These are phyloP conservation scores for Varroa destructor DNA, from an alignment of 1,140 invertebrate genomes.

Conservation along the genomic window DNA sequence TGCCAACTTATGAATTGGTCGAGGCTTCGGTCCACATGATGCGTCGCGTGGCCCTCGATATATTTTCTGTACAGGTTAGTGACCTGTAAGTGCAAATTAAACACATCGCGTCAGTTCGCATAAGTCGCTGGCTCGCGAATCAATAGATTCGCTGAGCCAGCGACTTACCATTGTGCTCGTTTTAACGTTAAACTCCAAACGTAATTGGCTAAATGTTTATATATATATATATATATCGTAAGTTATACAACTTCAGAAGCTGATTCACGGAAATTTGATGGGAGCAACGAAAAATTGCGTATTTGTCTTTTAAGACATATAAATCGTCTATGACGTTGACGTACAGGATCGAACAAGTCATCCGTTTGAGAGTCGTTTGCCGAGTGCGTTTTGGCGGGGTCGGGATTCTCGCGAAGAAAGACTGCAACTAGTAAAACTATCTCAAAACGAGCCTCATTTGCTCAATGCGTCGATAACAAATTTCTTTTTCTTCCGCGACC, in stretches of 20 bases:
- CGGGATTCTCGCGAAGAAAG: conserved; percentile 71
- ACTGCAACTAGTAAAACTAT: conserved; percentile 65
- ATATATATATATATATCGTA: too few relatives aligned
- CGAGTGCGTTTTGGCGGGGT: conserved; percentile 76
- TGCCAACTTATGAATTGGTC: conserved; percentile 90
- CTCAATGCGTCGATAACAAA: conserved; percentile 86
- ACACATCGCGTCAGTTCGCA: too few relatives aligned
- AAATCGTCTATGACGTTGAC: conserved; percentile 30
- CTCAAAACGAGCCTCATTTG: conserved; percentile 58
- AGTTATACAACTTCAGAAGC: too few relatives aligned
- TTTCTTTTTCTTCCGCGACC: conserved; percentile 85
- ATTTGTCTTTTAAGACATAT: too few relatives aligned
- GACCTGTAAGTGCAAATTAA: too few relatives aligned
- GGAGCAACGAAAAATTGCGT: too few relatives aligned
- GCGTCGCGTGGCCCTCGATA: conserved; percentile 52
- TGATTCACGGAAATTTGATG: too few relatives aligned
- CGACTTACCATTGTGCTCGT: too few relatives aligned
- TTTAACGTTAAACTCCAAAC: too few relatives aligned
- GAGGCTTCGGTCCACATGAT: conserved; percentile 79
- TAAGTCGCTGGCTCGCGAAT: neutral
- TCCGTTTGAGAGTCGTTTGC: conserved; percentile 58
- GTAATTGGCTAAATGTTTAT: too few relatives aligned
- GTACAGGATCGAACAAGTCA: conserved; percentile 68
- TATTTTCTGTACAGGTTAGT: conserved; percentile 27
- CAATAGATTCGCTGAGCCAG: neutral